These are phyloP conservation scores for Myiothlypis chrysogaster DNA, from an alignment of 2,797 vertebrate genomes.

Conservation along the genomic window DNA sequence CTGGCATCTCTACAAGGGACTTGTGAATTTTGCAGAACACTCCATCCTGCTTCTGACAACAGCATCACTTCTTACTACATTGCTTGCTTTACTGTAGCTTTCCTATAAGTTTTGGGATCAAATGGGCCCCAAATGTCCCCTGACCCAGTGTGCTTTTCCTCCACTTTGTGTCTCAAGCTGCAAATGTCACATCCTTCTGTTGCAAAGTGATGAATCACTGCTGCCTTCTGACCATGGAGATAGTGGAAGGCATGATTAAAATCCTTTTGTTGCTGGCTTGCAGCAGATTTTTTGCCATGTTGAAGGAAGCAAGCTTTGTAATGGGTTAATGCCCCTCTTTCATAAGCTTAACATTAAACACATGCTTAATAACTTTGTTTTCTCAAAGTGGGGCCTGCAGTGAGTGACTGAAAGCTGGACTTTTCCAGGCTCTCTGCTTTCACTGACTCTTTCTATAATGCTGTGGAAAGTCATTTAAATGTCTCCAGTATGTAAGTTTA, in stretches of 20 bases:
- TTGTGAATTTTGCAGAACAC: background rate
- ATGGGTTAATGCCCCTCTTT: background rate
- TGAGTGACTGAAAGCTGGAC: background rate
- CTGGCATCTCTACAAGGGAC: background rate
- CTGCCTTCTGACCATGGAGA: background rate
- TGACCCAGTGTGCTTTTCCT: background rate
- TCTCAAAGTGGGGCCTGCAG: background rate
- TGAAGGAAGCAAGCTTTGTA: background rate
- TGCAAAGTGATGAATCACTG: background rate
- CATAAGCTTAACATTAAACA: background rate
- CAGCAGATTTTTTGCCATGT: background rate
- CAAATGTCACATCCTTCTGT: background rate
- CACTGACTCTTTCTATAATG: background rate
- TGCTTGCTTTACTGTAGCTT: background rate
- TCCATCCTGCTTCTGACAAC: background rate
- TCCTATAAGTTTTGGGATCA: background rate
- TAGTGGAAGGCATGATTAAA: background rate
- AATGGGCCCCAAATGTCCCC: background rate
- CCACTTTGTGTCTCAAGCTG: background rate
- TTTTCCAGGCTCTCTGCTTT: background rate
- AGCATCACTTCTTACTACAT: background rate
- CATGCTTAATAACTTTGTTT: background rate
- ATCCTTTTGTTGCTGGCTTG: background rate
- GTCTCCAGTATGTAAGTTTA: conserved; percentile 21
- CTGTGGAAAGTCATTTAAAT: background rate